Evolutionary conservation across 1,140 invertebrate species (phyloP).

Genomic region (Euschistus heros): DNA sequence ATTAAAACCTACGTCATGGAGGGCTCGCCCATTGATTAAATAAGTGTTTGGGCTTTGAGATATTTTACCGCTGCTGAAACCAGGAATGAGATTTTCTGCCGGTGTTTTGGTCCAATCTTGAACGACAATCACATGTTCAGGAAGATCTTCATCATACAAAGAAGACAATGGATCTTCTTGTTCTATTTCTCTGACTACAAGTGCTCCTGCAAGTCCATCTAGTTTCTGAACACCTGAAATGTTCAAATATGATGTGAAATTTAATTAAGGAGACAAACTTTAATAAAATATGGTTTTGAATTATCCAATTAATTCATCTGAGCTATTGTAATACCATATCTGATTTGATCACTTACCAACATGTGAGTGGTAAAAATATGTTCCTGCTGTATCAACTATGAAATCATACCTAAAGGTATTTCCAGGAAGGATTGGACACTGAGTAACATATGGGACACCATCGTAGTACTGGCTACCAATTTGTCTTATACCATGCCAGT

Average conservation of each 20-base stretch:
- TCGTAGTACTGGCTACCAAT: slow-evolving; percentile 44
- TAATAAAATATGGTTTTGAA: too few species aligned
- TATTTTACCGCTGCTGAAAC: slow-evolving; percentile 53
- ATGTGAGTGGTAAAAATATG: slow-evolving; percentile 58
- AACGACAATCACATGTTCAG: slow-evolving; percentile 58
- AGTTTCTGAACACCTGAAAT: slow-evolving; percentile 58
- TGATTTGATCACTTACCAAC: slow-evolving; percentile 37
- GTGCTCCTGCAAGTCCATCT: slow-evolving; percentile 66
- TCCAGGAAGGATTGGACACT: slow-evolving; percentile 48
- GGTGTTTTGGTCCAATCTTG: slow-evolving; percentile 67
- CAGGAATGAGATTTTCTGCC: slow-evolving; percentile 56
- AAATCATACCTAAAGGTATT: slow-evolving; percentile 47
- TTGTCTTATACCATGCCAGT: slow-evolving; percentile 43
- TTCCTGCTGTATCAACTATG: slow-evolving; percentile 40
- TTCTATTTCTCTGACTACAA: slow-evolving; percentile 54
- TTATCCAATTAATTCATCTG: too few species aligned
- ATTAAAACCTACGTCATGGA: too few species aligned
- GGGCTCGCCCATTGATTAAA: background rate
- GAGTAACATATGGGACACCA: slow-evolving; percentile 57
- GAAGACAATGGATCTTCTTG: slow-evolving; percentile 41
- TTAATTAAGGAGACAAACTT: too few species aligned
- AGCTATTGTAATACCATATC: too few species aligned
- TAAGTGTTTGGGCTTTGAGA: slow-evolving; percentile 56
- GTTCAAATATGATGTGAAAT: too few species aligned
- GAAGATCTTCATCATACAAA: slow-evolving; percentile 57